Conservation (phyloP, 2,113 vertebrate genomes). For the Pseudolaguvia tuberculata region DNA sequence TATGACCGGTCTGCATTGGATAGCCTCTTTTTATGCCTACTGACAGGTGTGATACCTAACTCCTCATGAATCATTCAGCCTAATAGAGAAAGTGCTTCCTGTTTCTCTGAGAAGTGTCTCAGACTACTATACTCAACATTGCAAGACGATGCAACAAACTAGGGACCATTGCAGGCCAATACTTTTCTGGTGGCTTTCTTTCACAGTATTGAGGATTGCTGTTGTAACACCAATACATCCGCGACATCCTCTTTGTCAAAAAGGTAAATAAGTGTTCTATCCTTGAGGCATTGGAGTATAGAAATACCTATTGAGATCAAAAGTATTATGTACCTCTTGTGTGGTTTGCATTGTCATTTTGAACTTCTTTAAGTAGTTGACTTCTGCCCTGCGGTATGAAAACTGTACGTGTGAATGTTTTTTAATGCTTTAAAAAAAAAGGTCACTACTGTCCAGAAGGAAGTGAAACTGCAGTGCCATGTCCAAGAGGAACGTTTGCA, state of each 20-base stretch:
- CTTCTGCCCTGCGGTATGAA: background rate
- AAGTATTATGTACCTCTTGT: constrained; percentile 1
- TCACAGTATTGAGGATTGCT: constrained; percentile 2
- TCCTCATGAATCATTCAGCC: constrained; percentile 69
- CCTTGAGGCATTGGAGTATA: background rate
- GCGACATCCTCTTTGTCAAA: constrained; percentile 47
- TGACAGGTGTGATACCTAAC: constrained; percentile 58
- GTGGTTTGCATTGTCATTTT: background rate
- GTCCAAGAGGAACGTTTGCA: constrained; percentile 78
- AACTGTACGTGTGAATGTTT: background rate
- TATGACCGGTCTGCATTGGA: constrained; percentile 48
- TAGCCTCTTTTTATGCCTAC: constrained; percentile 36
- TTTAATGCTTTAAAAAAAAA: constrained; percentile 47
- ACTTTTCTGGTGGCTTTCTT: constrained; percentile 47
- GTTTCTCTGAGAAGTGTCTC: background rate
- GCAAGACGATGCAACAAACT: constrained; percentile 17
- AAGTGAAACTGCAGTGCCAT: constrained; percentile 56
- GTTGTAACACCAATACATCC: constrained; percentile 33
- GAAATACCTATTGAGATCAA: background rate
- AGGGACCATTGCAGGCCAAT: constrained; percentile 15
- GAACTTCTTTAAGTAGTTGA: background rate
- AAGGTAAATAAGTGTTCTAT: constrained; percentile 58
- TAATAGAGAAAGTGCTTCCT: constrained; percentile 56
- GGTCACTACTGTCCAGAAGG: constrained; percentile 73
- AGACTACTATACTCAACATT: constrained; percentile 3